These are phyloP conservation scores for Apostichopus leukothele DNA, from an alignment of 53 echinoderm and acorn worm genomes.

Conservation along the genomic window DNA sequence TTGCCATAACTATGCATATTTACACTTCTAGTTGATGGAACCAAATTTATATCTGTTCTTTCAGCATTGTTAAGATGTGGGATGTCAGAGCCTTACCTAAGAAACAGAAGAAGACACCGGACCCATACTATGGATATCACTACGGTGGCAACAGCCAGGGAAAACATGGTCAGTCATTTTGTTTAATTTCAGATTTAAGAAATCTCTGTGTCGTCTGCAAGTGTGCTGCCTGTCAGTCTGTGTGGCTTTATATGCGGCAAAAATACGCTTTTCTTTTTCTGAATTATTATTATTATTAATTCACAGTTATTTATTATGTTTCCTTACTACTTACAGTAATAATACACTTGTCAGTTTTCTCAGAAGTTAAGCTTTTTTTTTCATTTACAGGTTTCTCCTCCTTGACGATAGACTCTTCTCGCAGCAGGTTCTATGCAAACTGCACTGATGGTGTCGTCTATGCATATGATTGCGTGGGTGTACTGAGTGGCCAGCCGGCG, in stretches of 20 bases:
- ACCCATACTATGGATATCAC: constrained; percentile 64
- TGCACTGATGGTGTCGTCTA: constrained; percentile 92
- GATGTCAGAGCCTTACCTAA: constrained; percentile 56
- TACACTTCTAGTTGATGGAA: background rate
- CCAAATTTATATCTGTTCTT: background rate
- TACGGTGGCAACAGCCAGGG: constrained; percentile 79
- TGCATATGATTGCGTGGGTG: constrained; percentile 72
- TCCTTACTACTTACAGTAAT: too few species aligned
- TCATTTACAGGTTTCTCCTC: constrained; percentile 73
- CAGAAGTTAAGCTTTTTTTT: background rate
- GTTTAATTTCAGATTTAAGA: background rate
- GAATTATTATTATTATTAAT: too few species aligned
- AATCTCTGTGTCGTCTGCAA: too few species aligned
- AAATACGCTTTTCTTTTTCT: background rate
- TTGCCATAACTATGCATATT: background rate
- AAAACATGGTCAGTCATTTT: constrained; percentile 65
- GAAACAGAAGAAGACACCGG: constrained; percentile 68
- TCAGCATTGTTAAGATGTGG: constrained; percentile 82
- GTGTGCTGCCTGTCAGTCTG: too few species aligned
- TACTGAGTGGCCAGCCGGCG: constrained; percentile 54
- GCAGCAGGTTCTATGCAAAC: constrained; percentile 78
- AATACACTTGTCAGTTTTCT: background rate
- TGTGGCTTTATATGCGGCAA: too few species aligned
- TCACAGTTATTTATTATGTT: too few species aligned
- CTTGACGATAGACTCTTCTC: constrained; percentile 74